Evolutionary conservation across 1,140 invertebrate genomes (phyloP).

Genomic region (Megalopta genalis): DNA sequence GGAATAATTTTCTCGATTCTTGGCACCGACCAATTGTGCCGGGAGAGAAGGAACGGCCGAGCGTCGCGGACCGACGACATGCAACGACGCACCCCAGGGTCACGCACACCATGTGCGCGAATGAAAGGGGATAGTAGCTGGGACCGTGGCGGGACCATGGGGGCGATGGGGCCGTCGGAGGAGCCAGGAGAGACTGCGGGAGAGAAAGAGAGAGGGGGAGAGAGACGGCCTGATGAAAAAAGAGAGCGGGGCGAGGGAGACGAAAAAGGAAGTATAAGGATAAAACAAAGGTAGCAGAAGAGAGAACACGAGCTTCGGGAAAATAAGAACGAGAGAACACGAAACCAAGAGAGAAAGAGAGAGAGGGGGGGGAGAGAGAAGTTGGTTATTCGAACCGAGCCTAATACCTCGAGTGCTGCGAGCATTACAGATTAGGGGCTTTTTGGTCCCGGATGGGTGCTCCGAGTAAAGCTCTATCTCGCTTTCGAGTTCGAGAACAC

Average conservation of each 20-base stretch:
- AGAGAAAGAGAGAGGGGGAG: not conserved
- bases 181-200: not conserved
- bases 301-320: not conserved
- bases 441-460: too few relatives aligned
- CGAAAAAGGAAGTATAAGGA: slow-evolving; percentile 18
- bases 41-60: slow-evolving; percentile 41
- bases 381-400: slow-evolving; percentile 7
- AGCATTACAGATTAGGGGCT: too few relatives aligned
- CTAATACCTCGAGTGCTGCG: not conserved
- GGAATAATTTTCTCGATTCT: slow-evolving; percentile 77
- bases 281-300: slow-evolving; percentile 9
- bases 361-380: not conserved
- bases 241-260: slow-evolving; percentile 6
- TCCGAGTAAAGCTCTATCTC: too few relatives aligned
- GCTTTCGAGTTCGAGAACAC: too few relatives aligned
- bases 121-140: slow-evolving; percentile 16
- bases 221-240: not conserved
- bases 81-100: slow-evolving; percentile 68
- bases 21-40: slow-evolving; percentile 69
- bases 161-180: not conserved
- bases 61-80: slow-evolving; percentile 50
- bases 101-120: slow-evolving; percentile 52
- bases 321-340: slow-evolving; percentile 10
- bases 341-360: too few relatives aligned
- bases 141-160: not conserved